phyloP scores from a whole-genome alignment of 1,140 invertebrate genomes.

The Dolichoris vasculosae region DNA sequence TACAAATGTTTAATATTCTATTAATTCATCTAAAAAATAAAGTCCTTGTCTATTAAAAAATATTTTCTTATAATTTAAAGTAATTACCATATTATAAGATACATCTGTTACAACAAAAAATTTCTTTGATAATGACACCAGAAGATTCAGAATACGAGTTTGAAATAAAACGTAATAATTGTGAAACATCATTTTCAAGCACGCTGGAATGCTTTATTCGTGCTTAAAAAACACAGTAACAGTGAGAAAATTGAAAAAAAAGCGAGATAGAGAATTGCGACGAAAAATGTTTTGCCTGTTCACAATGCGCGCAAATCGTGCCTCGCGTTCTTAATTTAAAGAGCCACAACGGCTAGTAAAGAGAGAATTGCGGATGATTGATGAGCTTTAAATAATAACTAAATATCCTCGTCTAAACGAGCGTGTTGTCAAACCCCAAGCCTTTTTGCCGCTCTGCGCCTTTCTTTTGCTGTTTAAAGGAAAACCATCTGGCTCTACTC shows the following conservation, averaged over 20 bases:
- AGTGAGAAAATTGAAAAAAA: background rate
- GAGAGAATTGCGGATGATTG: slow-evolving; percentile 40
- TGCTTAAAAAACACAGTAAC: background rate
- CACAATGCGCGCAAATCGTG: slow-evolving; percentile 4
- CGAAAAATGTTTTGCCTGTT: slow-evolving; percentile 27
- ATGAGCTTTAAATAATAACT: slow-evolving; percentile 55
- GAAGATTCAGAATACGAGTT: background rate
- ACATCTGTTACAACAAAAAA: background rate
- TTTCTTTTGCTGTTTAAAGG: slow-evolving; percentile 39
- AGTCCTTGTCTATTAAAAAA: background rate
- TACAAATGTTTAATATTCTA: no score
- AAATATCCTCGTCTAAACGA: slow-evolving; percentile 47
- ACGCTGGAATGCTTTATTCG: background rate
- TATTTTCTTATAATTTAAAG: background rate
- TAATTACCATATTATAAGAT: background rate
- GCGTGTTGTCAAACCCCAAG: slow-evolving; percentile 37
- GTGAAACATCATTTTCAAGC: slow-evolving; percentile 28
- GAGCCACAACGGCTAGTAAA: slow-evolving; percentile 4
- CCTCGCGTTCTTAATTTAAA: slow-evolving; percentile 47
- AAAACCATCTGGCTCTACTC: slow-evolving; percentile 47
- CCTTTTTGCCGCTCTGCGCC: slow-evolving; percentile 32
- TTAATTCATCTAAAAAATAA: no score
- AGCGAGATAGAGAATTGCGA: background rate
- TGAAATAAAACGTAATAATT: slow-evolving; percentile 25
- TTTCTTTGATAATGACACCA: background rate